phyloP scores from a whole-genome alignment of 2,113 vertebrate species.

The Oreochromis niloticus region DNA sequence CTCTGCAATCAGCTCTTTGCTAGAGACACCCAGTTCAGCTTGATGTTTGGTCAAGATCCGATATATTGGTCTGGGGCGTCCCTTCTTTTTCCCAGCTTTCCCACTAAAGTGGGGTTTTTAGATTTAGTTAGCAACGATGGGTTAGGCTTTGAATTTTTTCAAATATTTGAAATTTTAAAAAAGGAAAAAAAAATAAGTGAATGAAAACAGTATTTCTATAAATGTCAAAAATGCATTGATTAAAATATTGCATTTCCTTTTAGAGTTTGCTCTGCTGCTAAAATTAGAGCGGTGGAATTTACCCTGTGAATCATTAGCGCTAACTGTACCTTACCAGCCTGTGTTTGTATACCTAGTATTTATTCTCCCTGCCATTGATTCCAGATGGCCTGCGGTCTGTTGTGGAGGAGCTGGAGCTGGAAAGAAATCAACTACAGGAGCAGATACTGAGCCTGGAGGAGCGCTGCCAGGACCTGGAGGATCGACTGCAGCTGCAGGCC shows the following conservation, averaged over 20 bases:
- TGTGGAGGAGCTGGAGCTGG: constrained; percentile 86
- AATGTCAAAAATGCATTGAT: background rate
- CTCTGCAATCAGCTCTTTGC: background rate
- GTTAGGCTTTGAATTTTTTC: background rate
- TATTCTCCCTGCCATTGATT: background rate
- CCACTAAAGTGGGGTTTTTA: background rate
- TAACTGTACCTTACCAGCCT: background rate
- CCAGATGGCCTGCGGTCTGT: constrained; percentile 79
- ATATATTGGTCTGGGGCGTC: background rate
- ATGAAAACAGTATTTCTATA: background rate
- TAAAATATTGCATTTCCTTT: background rate
- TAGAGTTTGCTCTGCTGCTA: background rate
- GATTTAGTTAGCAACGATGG: background rate
- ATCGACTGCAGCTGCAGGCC: constrained; percentile 82
- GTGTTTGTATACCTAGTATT: background rate
- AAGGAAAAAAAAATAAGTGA: background rate
- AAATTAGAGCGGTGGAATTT: background rate
- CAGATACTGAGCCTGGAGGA: constrained; percentile 87
- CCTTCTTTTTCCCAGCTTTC: background rate
- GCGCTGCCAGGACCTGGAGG: constrained; percentile 83
- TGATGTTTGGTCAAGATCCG: background rate
- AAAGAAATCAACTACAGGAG: constrained; percentile 89
- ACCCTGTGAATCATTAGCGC: background rate
- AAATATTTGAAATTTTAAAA: background rate
- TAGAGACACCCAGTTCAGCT: background rate